Base-by-base conservation (phyloP, 2,888 invertebrate species). In the Abrostola tripartita region DNA sequence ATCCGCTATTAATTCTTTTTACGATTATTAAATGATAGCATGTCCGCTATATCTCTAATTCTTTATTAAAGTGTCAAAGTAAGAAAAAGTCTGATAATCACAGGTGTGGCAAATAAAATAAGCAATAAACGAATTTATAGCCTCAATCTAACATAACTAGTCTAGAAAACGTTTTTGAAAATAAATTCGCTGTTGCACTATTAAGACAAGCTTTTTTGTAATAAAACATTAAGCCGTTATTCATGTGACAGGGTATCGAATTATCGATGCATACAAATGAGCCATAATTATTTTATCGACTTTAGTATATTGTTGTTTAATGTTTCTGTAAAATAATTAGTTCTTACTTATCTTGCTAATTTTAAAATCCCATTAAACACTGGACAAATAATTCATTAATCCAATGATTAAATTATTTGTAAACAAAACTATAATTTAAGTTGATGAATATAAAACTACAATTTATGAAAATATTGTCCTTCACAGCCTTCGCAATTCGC, bases 1-100 rank as follows among this genome's bases (percentile, higher is more conserved):
- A 86, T 90, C 88, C 88, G 88, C 86, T 81, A 84, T 88, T 85
- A 86, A 88, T 82, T 79, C 65, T 83, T 85, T 85, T 82, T 65
- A 88, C 80, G 86, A 84, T 82, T 84, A 84, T 87, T 86, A 85
- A 85, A 88, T 82, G 73, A 82, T 74, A 73, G 68, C 72, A 47
- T 62, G 57, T 50, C 36, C n/a, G 50, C 35, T 36, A 11, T 50
- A 36, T 50, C 35, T 50, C 50, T 35, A 35, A 36, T 36, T 50
- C 11, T 50, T 50, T 36, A 36, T 50, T 50, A 6, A 11, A 50
- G 36, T 36, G 50, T 50, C 36, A 50, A 11, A 24, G 35, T 36
- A 36, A 11, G 50, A 50, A 36, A 50, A 11, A 36, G 35, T 36
- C 6, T 24, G 10, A 6, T 5, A 36, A 36, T 10, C n/a, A 36